Evolutionary conservation across 2,113 vertebrate species (phyloP).

Genomic region (Sterrhoptilus dennistouni): DNA sequence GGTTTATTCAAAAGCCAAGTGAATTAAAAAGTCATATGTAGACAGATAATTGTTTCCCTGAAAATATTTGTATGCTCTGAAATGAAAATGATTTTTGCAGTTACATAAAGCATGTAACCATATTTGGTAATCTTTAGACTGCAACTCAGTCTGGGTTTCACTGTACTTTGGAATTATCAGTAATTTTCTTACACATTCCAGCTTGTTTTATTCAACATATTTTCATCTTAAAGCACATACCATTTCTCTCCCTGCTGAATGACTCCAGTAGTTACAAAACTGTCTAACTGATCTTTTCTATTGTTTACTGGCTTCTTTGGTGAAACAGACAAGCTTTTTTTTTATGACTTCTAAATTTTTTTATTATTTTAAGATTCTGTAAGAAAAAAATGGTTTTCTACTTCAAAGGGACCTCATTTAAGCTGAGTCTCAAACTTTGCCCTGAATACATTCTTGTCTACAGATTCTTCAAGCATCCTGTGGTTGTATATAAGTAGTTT

Average conservation of each 20-base stretch:
- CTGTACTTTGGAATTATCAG: not conserved
- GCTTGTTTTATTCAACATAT: not conserved
- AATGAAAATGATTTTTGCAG: not conserved
- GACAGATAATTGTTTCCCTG: not conserved
- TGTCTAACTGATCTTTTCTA: not conserved
- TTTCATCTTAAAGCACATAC: not conserved
- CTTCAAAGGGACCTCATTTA: slow-evolving; percentile 34
- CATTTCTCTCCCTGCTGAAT: not conserved
- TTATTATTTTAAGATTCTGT: slow-evolving; percentile 49
- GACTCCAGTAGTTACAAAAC: not conserved
- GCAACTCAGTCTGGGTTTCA: not conserved
- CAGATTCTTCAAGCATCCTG: slow-evolving; percentile 65
- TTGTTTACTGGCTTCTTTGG: not conserved
- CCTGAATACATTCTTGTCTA: slow-evolving; percentile 48
- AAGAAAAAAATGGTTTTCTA: not conserved
- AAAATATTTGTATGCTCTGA: not conserved
- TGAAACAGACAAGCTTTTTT: not conserved
- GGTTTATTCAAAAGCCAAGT: not conserved
- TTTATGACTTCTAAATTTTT: not conserved
- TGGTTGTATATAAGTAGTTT: slow-evolving; percentile 57
- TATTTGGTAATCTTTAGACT: not conserved
- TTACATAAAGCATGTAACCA: not conserved
- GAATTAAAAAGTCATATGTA: not conserved
- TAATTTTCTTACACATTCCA: not conserved
- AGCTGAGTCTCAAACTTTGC: slow-evolving; percentile 41